A percentile compares a stretch with the other conserved stretches of the same genome.
These are phyloP conservation scores for Plumapathes pennacea DNA, from an alignment of 92 coral and sea anemone species.

Conservation along the genomic window DNA sequence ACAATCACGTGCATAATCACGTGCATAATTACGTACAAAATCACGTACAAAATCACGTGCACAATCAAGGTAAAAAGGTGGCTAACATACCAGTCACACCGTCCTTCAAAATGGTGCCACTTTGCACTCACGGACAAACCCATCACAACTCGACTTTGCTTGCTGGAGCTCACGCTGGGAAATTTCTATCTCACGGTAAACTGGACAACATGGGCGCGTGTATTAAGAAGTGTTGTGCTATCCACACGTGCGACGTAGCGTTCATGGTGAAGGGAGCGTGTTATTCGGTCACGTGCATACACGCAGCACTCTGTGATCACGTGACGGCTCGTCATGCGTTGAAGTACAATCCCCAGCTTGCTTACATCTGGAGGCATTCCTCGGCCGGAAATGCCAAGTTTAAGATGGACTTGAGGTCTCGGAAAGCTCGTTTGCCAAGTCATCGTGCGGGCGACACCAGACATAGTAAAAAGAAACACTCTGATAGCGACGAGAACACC, in stretches of 20 bases:
- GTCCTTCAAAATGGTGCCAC: slow-evolving; percentile 66
- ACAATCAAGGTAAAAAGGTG: neutral
- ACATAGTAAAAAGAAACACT: too few species aligned
- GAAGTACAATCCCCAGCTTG: slow-evolving; percentile 65
- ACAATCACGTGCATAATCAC: too few species aligned
- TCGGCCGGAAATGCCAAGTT: too few species aligned
- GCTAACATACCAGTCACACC: slow-evolving; percentile 44
- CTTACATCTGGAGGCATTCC: slow-evolving; percentile 65
- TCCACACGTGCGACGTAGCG: slow-evolving; percentile 71
- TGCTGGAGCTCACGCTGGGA: slow-evolving; percentile 82
- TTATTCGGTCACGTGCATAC: slow-evolving; percentile 83
- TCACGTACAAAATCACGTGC: too few species aligned
- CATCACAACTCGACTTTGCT: slow-evolving; percentile 74
- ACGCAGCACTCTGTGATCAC: slow-evolving; percentile 59
- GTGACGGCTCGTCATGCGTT: slow-evolving; percentile 61
- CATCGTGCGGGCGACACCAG: too few species aligned
- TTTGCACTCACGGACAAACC: slow-evolving; percentile 80
- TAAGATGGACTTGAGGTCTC: too few species aligned
- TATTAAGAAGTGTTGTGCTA: slow-evolving; percentile 79
- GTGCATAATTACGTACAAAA: too few species aligned
- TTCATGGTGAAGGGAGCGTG: slow-evolving; percentile 77
- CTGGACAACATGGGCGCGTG: slow-evolving; percentile 76
- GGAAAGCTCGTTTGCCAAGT: too few species aligned
- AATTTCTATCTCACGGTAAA: slow-evolving; percentile 72
- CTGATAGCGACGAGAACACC: too few species aligned